Evolutionary conservation across 2,113 vertebrate species (phyloP).

Genomic region (Hydropotes inermis): DNA sequence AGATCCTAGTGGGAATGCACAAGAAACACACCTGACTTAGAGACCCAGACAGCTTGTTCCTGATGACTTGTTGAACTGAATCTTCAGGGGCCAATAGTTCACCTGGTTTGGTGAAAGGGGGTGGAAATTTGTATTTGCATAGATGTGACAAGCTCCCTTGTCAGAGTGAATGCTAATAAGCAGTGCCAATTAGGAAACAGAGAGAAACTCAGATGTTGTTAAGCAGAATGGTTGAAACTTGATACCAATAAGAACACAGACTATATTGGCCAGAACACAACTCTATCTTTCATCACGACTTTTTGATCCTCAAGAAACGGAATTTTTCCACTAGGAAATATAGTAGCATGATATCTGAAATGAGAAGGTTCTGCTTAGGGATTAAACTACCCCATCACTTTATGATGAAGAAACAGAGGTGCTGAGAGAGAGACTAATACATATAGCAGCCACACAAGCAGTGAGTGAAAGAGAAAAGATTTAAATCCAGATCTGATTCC

Average conservation of each 20-base stretch:
- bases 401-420: neutral
- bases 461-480: neutral
- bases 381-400: neutral
- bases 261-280: neutral
- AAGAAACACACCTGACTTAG: neutral
- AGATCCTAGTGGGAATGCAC: neutral
- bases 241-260: neutral
- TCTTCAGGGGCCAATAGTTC: neutral
- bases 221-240: neutral
- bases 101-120: neutral
- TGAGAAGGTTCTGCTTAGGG: neutral
- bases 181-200: neutral
- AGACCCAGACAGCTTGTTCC: neutral
- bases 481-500: neutral
- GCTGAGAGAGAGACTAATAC: neutral
- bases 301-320: neutral
- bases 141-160: neutral
- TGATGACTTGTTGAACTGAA: neutral
- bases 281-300: neutral
- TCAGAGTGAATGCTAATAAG: conserved; percentile 25
- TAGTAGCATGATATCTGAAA: neutral
- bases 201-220: neutral
- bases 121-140: neutral
- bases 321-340: neutral
- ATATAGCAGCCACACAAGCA: neutral